Conservation (phyloP, 2,888 invertebrate species). For the Theodoxus fluviatilis region DNA sequence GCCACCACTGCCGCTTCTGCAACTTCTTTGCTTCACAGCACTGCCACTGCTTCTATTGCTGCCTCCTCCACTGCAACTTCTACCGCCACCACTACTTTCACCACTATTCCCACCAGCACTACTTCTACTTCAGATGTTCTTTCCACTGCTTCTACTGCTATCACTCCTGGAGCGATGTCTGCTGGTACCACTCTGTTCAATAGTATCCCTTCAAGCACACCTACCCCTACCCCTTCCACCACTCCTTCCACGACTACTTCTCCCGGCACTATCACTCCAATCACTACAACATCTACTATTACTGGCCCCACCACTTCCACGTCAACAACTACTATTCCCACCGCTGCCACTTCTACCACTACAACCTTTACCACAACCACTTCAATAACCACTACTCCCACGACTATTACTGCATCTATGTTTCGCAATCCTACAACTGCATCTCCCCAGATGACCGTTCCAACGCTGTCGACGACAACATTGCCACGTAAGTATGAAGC, state of each 20-base stretch:
- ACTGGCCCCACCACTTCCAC: conserved; percentile 14
- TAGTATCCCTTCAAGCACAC: background rate
- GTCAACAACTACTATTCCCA: conserved; percentile 2
- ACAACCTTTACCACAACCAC: conserved; percentile 21
- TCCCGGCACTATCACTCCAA: conserved; percentile 19
- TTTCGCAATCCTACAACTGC: conserved; percentile 20
- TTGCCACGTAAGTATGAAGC: too few species aligned
- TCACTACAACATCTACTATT: conserved; percentile 18
- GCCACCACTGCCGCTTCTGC: too few species aligned
- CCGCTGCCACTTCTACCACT: conserved; percentile 17
- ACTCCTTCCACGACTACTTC: conserved; percentile 20
- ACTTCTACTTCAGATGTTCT: conserved; percentile 21
- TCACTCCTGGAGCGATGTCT: conserved; percentile 23
- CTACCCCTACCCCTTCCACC: background rate
- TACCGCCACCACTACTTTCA: conserved; percentile 24
- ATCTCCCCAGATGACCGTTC: conserved; percentile 21
- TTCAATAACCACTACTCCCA: conserved; percentile 25
- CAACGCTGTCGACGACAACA: background rate
- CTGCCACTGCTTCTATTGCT: conserved; percentile 19
- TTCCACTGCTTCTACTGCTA: conserved; percentile 19
- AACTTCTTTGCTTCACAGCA: too few species aligned
- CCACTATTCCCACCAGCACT: conserved; percentile 23
- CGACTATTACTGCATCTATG: conserved; percentile 23
- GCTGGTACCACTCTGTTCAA: conserved; percentile 3
- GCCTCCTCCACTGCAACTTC: conserved; percentile 15